These are phyloP conservation scores for Tichodroma muraria DNA, from an alignment of 2,113 vertebrate species.

Conservation along the genomic window DNA sequence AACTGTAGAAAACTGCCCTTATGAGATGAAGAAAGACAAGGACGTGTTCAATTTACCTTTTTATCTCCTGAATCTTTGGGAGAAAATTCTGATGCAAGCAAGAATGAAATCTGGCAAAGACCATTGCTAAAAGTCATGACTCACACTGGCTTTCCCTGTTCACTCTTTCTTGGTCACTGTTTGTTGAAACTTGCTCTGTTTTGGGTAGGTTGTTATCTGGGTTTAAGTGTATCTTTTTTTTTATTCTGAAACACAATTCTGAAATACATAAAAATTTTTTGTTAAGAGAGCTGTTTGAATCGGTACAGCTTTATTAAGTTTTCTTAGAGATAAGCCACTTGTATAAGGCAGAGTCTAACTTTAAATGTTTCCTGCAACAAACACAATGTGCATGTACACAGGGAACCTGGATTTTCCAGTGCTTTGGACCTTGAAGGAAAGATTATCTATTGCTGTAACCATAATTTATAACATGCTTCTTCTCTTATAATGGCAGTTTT, in stretches of 20 bases:
- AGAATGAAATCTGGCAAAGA: not conserved
- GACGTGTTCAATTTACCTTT: not conserved
- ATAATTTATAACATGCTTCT: not conserved
- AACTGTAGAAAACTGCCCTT: constrained; percentile 49
- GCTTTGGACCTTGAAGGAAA: not conserved
- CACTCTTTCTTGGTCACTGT: not conserved
- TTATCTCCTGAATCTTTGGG: not conserved
- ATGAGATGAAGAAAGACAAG: constrained; percentile 27
- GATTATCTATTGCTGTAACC: not conserved
- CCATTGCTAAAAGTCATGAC: not conserved
- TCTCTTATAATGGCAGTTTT: constrained; percentile 23
- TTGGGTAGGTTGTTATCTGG: not conserved
- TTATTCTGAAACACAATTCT: constrained; percentile 9
- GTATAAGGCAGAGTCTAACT: not conserved
- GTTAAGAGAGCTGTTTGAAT: constrained; percentile 13
- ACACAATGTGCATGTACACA: not conserved
- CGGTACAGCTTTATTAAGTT: constrained; percentile 1
- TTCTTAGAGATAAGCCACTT: constrained; percentile 32
- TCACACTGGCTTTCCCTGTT: not conserved
- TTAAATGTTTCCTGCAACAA: not conserved
- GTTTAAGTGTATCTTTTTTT: not conserved
- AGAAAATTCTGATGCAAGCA: not conserved
- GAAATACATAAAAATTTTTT: not conserved
- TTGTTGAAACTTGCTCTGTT: not conserved
- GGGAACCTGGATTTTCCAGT: not conserved